phyloP scores from a whole-genome alignment of 2,797 vertebrate genomes.

The Halcyon badia region DNA sequence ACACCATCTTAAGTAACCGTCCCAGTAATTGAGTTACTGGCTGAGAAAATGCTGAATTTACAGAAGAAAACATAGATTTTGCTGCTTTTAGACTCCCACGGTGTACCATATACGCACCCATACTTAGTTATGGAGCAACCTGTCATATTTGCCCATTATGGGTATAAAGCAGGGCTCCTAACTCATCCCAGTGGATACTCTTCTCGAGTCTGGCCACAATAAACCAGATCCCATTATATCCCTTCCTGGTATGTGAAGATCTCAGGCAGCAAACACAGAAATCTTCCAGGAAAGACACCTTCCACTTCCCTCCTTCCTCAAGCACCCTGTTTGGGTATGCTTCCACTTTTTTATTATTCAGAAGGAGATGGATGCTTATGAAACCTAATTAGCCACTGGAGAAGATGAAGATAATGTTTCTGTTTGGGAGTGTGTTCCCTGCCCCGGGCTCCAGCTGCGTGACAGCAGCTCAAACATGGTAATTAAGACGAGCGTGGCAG shows the following conservation, averaged over 20 bases:
- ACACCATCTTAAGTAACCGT: constrained; percentile 7
- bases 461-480: constrained; percentile 18
- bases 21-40: background rate
- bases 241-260: background rate
- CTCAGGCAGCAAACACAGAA: background rate
- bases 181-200: background rate
- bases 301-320: background rate
- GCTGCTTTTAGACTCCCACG: background rate
- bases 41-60: background rate
- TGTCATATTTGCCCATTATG: background rate
- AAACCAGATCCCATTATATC: background rate
- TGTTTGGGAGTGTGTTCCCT: background rate
- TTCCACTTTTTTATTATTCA: constrained; percentile 19
- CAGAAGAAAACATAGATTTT: background rate
- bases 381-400: constrained; percentile 46
- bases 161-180: background rate
- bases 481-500: constrained; percentile 43
- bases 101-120: background rate
- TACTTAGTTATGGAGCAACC: background rate
- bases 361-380: background rate
- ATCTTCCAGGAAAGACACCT: background rate
- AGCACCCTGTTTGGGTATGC: background rate
- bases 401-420: constrained; percentile 18
- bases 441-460: constrained; percentile 33
- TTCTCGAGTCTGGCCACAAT: background rate